Conservation (phyloP, 2,113 vertebrate species). For the Arvicanthis niloticus region DNA sequence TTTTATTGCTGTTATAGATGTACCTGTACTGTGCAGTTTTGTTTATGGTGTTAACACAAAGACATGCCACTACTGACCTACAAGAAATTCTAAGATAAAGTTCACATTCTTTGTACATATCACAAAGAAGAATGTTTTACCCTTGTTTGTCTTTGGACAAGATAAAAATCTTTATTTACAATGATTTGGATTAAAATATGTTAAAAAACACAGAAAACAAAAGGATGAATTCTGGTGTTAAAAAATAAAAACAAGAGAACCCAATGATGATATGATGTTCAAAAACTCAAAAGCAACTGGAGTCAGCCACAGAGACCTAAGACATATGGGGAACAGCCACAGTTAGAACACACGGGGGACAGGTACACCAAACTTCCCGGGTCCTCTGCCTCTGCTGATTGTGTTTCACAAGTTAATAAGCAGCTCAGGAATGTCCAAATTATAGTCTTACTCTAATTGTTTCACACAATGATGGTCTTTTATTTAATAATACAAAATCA, state of each 20-base stretch:
- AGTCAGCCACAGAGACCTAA: not conserved
- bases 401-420: not conserved
- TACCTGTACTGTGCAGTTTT: not conserved
- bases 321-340: not conserved
- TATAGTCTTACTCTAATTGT: not conserved
- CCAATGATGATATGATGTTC: not conserved
- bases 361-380: not conserved
- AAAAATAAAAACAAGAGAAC: slow-evolving; percentile 58
- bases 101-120: slow-evolving; percentile 20
- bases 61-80: not conserved
- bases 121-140: slow-evolving; percentile 45
- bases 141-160: slow-evolving; percentile 48
- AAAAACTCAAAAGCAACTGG: not conserved
- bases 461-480: not conserved
- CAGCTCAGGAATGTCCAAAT: not conserved
- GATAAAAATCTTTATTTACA: slow-evolving; percentile 80
- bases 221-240: slow-evolving; percentile 45
- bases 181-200: slow-evolving; percentile 59
- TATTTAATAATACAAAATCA: slow-evolving; percentile 1
- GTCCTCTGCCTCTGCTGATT: not conserved
- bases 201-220: slow-evolving; percentile 71
- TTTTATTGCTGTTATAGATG: not conserved
- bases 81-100: slow-evolving; percentile 9
- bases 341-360: not conserved
- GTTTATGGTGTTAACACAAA: not conserved